phyloP scores from a whole-genome alignment of 2,113 vertebrate genomes.

The Hystrix cristata region DNA sequence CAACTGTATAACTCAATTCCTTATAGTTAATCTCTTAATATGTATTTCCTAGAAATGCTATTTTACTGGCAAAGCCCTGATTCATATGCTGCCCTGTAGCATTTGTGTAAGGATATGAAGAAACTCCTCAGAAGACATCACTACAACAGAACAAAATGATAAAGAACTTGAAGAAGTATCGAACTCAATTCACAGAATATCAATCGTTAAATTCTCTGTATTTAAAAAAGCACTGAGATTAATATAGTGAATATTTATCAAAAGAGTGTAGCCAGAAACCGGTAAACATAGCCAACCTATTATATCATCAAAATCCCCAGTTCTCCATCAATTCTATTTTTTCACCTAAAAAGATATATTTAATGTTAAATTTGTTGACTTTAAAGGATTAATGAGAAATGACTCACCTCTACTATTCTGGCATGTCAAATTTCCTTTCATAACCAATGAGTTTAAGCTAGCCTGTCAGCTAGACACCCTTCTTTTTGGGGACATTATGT shows the following conservation, averaged over 20 bases:
- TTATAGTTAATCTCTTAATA: not conserved
- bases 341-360: not conserved
- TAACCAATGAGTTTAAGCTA: not conserved
- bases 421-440: not conserved
- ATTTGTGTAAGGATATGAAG: constrained; percentile 29
- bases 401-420: not conserved
- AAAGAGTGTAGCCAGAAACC: not conserved
- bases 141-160: not conserved
- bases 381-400: not conserved
- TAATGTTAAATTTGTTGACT: not conserved
- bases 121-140: not conserved
- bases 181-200: not conserved
- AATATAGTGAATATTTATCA: not conserved
- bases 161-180: not conserved
- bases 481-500: not conserved
- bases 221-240: not conserved
- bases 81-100: not conserved
- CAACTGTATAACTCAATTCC: not conserved
- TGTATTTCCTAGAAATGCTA: not conserved
- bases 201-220: not conserved
- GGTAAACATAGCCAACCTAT: not conserved
- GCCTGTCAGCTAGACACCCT: not conserved
- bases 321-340: not conserved
- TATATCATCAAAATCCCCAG: not conserved
- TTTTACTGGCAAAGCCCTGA: not conserved